Evolutionary conservation across 2,888 invertebrate genomes (phyloP).

Genomic region (Branchellion lobata): DNA sequence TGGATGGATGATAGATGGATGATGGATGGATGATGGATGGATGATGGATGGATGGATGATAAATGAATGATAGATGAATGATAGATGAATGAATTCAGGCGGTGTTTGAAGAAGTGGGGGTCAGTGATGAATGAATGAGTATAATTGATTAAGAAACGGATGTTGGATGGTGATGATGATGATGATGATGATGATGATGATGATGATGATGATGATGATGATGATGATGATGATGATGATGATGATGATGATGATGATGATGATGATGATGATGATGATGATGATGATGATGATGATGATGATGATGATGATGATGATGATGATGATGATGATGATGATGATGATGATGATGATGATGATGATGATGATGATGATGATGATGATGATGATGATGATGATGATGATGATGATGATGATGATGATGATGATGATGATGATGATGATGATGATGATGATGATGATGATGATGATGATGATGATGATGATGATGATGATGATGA

Average conservation of each 20-base stretch:
- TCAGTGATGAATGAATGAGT: too few relatives aligned
- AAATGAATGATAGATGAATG: too few relatives aligned
- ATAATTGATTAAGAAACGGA: too few relatives aligned
- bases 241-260: conserved; percentile 6
- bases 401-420: conserved; percentile 31
- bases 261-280: neutral
- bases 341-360: neutral
- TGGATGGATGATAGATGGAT: too few relatives aligned
- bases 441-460: conserved; percentile 18
- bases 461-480: conserved; percentile 11
- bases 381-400: conserved; percentile 21
- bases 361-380: neutral
- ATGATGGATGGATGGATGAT: too few relatives aligned
- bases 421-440: conserved; percentile 33
- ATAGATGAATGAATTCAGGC: too few relatives aligned
- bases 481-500: conserved; percentile 3
- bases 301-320: neutral
- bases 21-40: too few relatives aligned
- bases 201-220: neutral
- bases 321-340: conserved; percentile 13
- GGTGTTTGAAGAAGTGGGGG: too few relatives aligned
- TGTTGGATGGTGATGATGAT: too few relatives aligned
- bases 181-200: neutral
- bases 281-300: conserved; percentile 6
- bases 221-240: conserved; percentile 1